Percentiles rank a stretch among this genome's conserved stretches.
Conservation (phyloP, 2,888 invertebrate species). For the Tenthredo livida region DNA sequence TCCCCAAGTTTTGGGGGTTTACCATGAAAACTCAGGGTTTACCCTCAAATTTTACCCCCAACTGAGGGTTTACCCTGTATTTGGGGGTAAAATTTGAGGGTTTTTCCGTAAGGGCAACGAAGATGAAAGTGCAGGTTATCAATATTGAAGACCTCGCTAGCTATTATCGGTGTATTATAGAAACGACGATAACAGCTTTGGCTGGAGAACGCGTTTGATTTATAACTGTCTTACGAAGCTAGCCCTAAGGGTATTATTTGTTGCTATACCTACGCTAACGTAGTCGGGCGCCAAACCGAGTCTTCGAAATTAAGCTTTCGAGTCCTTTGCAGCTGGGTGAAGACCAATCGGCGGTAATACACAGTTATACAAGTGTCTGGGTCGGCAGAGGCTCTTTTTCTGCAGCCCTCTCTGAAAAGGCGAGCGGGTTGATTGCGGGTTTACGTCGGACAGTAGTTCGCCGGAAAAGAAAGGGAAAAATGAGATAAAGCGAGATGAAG, state of each 20-base stretch:
- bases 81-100: too few species aligned
- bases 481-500: not conserved
- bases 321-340: slow-evolving; percentile 21
- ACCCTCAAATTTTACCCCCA: too few species aligned
- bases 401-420: not conserved
- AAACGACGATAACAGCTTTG: not conserved
- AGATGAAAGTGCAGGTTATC: too few species aligned
- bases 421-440: slow-evolving; percentile 32
- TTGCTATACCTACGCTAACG: slow-evolving; percentile 14
- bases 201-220: not conserved
- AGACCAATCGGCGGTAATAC: slow-evolving; percentile 39
- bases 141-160: not conserved
- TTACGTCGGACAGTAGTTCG: slow-evolving; percentile 1
- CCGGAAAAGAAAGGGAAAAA: not conserved
- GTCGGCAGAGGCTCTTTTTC: not conserved
- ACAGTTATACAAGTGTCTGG: not conserved
- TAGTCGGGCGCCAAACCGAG: not conserved
- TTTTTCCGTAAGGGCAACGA: too few species aligned
- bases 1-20: too few species aligned
- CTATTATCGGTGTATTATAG: not conserved
- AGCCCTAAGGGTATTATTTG: slow-evolving; percentile 4
- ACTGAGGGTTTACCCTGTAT: too few species aligned
- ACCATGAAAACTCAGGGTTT: too few species aligned
- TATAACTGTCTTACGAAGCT: slow-evolving; percentile 24
- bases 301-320: slow-evolving; percentile 7